A percentile compares a stretch with the other conserved stretches of the same genome.
These are phyloP conservation scores for Corythaixoides concolor DNA, from an alignment of 2,113 vertebrate species.

Conservation along the genomic window DNA sequence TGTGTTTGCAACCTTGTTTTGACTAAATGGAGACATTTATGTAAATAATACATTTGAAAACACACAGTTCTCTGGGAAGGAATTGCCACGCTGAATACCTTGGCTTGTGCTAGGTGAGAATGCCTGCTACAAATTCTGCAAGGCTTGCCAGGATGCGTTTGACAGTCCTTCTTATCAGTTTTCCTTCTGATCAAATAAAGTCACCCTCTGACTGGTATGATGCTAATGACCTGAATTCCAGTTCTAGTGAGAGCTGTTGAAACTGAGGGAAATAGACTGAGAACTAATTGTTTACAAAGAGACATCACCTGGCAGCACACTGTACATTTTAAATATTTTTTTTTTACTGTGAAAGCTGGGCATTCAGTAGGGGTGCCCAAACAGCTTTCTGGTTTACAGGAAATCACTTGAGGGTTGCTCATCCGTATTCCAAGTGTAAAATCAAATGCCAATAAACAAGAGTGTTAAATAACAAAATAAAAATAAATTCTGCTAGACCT, in stretches of 20 bases:
- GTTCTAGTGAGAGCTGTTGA: neutral
- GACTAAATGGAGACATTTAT: neutral
- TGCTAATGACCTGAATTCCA: conserved; percentile 25
- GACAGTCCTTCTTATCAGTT: neutral
- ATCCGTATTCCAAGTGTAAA: neutral
- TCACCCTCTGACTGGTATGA: neutral
- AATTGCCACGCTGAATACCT: neutral
- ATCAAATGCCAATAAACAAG: neutral
- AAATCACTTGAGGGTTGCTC: neutral
- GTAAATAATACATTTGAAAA: neutral
- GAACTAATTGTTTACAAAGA: neutral
- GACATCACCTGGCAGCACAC: neutral
- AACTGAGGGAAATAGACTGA: neutral
- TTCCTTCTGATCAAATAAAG: conserved; percentile 42
- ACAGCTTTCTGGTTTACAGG: neutral
- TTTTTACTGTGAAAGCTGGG: neutral
- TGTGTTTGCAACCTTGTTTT: neutral
- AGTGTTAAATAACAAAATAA: conserved; percentile 9
- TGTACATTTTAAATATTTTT: neutral
- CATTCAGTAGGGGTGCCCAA: neutral
- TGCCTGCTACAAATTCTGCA: neutral
- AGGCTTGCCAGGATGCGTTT: neutral
- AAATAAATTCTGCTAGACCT: neutral
- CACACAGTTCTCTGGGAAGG: neutral
- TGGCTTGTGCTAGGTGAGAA: neutral